Base-by-base conservation (phyloP, 2,797 vertebrate genomes). In the Manis javanica region DNA sequence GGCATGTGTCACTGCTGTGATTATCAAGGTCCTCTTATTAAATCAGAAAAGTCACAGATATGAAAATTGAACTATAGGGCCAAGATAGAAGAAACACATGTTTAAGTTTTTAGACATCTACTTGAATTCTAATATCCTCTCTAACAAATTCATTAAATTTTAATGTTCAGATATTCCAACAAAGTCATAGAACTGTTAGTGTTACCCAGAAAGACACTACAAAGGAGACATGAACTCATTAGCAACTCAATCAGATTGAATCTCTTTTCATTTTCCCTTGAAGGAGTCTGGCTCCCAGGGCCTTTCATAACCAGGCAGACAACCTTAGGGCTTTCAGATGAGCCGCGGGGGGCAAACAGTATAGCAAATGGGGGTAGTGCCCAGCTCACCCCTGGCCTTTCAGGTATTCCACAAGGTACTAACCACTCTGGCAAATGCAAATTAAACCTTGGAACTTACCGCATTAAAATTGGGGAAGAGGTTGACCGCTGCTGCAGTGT, bases 401-500 rank as follows among this genome's bases (percentile, higher is more conserved):
- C 49, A 79, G 1, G 0, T 34, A 78, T 59, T 18, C 61, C 18
- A 94, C 46, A 46, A 46, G 49, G 15, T 5, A 37, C n/a, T 39
- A 23, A 61, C 55, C 51, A 21, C 31, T 34, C 29, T 31, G 55
- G 31, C 31, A 74, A 11, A 57, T 2, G 16, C 16, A 78, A 46
- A 39, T 4, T 15, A 77, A 42, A 53, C 51, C 9, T 51, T 26
- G 4, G 71, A 95, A 99, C 99, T 99, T 98, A 99, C 99, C 98
- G 99, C 97, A 98, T 98, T 99, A 98, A 99, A 99, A 98, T 99
- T 99, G 78, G 99, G 99, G 98, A 99, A 99, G 94, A 99, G 99
- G 98, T 99, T 99, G 98, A 99, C 98, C 13, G 99, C 98, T 0
- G 99, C 98, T 0, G 99, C 98, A 42, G 99, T 98, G 81, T 99